These are phyloP conservation scores for Pantala flavescens DNA, from an alignment of 1,140 invertebrate species.

Conservation along the genomic window DNA sequence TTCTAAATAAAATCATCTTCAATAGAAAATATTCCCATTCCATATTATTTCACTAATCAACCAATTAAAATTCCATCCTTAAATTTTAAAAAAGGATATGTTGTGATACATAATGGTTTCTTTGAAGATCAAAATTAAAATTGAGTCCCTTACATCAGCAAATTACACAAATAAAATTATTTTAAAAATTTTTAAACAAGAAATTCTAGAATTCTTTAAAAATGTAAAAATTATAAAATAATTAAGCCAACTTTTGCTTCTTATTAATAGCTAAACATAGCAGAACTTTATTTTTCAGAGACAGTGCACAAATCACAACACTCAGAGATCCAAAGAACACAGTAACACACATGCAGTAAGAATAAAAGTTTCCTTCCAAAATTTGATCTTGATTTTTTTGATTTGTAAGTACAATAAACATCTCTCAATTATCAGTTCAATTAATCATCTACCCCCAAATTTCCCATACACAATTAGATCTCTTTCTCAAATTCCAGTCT, in stretches of 20 bases:
- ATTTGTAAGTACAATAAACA: not conserved
- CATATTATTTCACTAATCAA: too few species aligned
- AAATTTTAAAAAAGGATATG: too few species aligned
- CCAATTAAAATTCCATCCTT: too few species aligned
- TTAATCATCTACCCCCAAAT: not conserved
- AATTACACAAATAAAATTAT: too few species aligned
- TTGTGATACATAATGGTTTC: not conserved
- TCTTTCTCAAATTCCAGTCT: not conserved
- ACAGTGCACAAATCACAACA: conserved; percentile 5
- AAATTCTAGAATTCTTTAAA: too few species aligned
- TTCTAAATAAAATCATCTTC: not conserved
- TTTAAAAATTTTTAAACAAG: too few species aligned
- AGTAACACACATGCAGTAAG: not conserved
- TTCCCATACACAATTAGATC: not conserved
- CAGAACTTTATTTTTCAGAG: conserved; percentile 4
- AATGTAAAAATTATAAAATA: not conserved
- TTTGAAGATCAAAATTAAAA: not conserved
- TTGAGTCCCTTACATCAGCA: not conserved
- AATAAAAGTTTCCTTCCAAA: not conserved
- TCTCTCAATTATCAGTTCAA: not conserved
- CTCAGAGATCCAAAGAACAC: conserved; percentile 3
- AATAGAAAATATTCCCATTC: not conserved
- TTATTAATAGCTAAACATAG: not conserved
- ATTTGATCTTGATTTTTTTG: not conserved
- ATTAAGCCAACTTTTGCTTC: not conserved